A percentile compares a stretch with the other conserved stretches of the same genome.
phyloP scores from a whole-genome alignment of 2,797 vertebrate species.

The Phrynocephalus guinanensis region DNA sequence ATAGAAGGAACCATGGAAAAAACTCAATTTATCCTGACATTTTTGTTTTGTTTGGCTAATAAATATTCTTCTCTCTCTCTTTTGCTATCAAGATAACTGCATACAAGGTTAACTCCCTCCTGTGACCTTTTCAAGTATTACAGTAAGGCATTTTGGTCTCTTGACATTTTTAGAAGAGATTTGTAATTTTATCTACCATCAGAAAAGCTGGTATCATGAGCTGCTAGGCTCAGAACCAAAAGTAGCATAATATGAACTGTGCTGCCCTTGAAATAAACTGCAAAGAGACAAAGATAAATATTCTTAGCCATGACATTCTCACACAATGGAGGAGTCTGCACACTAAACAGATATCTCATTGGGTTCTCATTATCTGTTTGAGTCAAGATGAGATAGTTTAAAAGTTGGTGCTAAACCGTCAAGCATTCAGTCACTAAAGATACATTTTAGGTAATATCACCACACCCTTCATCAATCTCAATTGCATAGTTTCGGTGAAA shows the following conservation, averaged over 20 bases:
- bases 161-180: not conserved
- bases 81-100: not conserved
- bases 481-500: too few relatives aligned
- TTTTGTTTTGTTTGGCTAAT: not conserved
- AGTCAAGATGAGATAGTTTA: not conserved
- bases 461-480: too few relatives aligned
- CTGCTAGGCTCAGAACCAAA: not conserved
- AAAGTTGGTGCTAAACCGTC: not conserved
- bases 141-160: not conserved
- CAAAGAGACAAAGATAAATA: not conserved
- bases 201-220: not conserved
- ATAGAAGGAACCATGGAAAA: not conserved
- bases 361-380: not conserved
- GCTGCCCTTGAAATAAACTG: not conserved
- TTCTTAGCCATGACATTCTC: too few relatives aligned
- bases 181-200: not conserved
- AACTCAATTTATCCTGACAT: not conserved
- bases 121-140: constrained; percentile 1
- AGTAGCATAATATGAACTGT: not conserved
- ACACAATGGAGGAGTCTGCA: not conserved
- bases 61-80: not conserved
- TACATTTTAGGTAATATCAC: too few relatives aligned
- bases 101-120: not conserved
- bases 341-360: not conserved
- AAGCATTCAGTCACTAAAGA: not conserved